A percentile compares a stretch with the other conserved stretches of the same genome.
phyloP scores from a whole-genome alignment of 2,888 invertebrate genomes.

The Pristionchus exspectatus region DNA sequence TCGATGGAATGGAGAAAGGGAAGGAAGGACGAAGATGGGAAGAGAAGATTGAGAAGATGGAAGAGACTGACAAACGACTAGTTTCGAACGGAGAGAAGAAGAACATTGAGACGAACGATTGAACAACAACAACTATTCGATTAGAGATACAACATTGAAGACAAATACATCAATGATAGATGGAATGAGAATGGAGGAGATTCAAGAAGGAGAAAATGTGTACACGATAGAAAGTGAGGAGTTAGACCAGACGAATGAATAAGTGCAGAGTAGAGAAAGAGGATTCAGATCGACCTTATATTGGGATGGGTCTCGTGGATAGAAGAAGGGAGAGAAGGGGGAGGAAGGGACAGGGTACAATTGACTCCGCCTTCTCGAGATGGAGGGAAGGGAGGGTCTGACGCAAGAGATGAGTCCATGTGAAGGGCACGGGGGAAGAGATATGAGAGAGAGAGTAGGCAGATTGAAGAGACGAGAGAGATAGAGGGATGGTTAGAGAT shows the following conservation, averaged over 20 bases:
- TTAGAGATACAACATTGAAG: not conserved
- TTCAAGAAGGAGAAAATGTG: not conserved
- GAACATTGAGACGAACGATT: not conserved
- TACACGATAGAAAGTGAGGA: not conserved
- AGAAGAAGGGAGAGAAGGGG: not conserved
- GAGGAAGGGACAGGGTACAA: conserved; percentile 37
- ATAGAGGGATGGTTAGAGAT: not conserved
- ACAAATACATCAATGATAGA: not conserved
- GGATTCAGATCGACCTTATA: conserved; percentile 35
- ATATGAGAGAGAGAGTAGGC: not conserved
- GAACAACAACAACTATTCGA: not conserved
- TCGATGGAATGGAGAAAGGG: not conserved
- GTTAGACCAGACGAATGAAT: not conserved
- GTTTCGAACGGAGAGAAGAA: not conserved
- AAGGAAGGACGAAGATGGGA: conserved; percentile 18
- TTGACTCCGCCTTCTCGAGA: not conserved
- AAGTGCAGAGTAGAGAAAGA: not conserved
- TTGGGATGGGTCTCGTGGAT: not conserved
- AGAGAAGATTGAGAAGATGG: not conserved
- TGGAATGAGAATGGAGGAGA: not conserved
- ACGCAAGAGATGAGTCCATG: conserved; percentile 33
- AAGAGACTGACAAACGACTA: conserved; percentile 7
- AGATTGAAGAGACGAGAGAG: not conserved
- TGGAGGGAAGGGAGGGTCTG: not conserved
- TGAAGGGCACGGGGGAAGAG: conserved; percentile 33